These are phyloP conservation scores for Drosophila infuscata DNA, from an alignment of 2,888 invertebrate genomes.

Conservation along the genomic window DNA sequence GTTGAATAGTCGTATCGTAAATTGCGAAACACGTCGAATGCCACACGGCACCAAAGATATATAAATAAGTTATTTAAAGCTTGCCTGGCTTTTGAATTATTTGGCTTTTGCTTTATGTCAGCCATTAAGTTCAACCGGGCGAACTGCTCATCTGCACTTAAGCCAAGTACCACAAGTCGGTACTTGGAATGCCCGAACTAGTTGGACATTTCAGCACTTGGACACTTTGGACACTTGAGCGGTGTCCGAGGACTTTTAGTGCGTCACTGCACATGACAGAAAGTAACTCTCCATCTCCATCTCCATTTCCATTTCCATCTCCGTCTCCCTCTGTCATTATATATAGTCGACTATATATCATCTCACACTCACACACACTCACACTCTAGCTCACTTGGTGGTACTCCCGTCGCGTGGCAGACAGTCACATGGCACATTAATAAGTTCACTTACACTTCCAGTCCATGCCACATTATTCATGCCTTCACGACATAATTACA, in stretches of 20 bases:
- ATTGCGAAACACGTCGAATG: conserved; percentile 20
- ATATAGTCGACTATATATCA: conserved; percentile 15
- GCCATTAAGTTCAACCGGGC: conserved; percentile 55
- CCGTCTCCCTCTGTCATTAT: conserved; percentile 21
- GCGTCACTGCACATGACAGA: conserved; percentile 54
- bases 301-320: conserved; percentile 18
- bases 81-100: conserved; percentile 42
- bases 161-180: conserved; percentile 44
- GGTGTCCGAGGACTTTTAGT: conserved; percentile 36
- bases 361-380: conserved; percentile 14
- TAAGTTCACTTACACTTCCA: conserved; percentile 75
- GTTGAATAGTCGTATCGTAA: conserved; percentile 8
- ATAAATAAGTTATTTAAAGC: conserved; percentile 42
- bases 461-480: conserved; percentile 74
- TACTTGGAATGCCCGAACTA: conserved; percentile 29
- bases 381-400: conserved; percentile 16
- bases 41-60: conserved; percentile 4
- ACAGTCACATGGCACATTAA: conserved; percentile 59
- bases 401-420: conserved; percentile 56
- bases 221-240: conserved; percentile 48
- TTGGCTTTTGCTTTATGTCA: conserved; percentile 54
- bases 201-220: conserved; percentile 37
- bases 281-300: conserved; percentile 25
- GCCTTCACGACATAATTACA: conserved; percentile 75
- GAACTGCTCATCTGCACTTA: conserved; percentile 64